Base-by-base conservation (phyloP, 2,797 vertebrate genomes). In the Rhabdomys pumilio region DNA sequence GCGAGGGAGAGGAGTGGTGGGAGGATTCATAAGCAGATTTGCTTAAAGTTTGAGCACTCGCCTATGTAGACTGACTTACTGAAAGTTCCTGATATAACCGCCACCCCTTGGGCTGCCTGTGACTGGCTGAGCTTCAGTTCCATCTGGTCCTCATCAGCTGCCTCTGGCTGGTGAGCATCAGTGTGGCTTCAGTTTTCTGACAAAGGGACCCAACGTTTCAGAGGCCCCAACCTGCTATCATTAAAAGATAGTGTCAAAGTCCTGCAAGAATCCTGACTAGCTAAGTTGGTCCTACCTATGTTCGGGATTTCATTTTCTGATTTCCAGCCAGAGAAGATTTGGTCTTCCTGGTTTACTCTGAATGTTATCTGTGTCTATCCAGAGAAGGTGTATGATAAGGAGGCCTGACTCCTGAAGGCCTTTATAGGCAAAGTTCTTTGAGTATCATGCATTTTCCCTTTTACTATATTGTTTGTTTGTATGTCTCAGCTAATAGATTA, bases 261-360 rank as follows among this genome's bases (percentile, higher is more conserved):
- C 19, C 31, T 26, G 13, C 31, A 41, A 75, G 53, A 77, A 34
- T 22, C 2, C 0, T 0, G 0, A 4, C 6, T n/a, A 29, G 17
- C 76, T 69, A 59, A 6, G 4, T 1, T 9, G 38, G 8, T 3
- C 0, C 53, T 10, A 4, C 6, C 3, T 20, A 4, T 1, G 13
- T n/a, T 67, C 13, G 1, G 1, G 15, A 17, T 63, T 65, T 29
- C 24, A 1, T n/a, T 47, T 75, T 22, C 17, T 75, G 4, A 1
- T 53, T 38, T 63, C 80, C 47, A 5, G n/a, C 3, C 1, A 19
- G 17, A 12, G 14, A 22, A 19, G 19, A 14, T 13, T 87, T 3
- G 0, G 1, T 38, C 82, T 61, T 5, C 31, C 53, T 75, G 19
- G 38, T n/a, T 29, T 26, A 0, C 67, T 59, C 14, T 11, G 3